Conservation (phyloP, 2,888 invertebrate species). For the Candidula unifasciata region DNA sequence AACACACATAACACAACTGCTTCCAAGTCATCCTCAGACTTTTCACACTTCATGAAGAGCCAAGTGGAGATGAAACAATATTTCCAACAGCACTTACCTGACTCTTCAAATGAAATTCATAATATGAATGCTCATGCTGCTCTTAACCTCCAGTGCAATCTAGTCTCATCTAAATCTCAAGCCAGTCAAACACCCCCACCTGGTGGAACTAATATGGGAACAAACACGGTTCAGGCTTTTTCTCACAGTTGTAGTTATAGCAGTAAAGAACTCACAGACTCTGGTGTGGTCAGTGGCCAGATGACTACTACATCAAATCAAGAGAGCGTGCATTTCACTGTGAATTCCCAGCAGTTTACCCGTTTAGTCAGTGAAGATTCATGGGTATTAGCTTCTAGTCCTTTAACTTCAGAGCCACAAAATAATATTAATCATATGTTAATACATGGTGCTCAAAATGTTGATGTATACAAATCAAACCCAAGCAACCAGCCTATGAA, state of each 20-base stretch:
- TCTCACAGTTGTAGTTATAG: conserved; percentile 16
- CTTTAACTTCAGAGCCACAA: not conserved
- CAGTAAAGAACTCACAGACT: conserved; percentile 24
- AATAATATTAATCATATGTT: not conserved
- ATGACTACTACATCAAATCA: conserved; percentile 6
- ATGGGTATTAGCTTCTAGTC: conserved; percentile 33
- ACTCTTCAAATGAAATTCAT: not conserved
- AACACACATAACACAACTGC: conserved; percentile 55
- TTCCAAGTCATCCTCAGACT: conserved; percentile 63
- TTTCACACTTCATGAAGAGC: conserved; percentile 55
- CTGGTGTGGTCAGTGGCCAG: conserved; percentile 3
- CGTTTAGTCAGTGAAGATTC: conserved; percentile 33
- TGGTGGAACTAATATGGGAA: not conserved
- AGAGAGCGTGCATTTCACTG: not conserved
- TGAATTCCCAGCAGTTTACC: not conserved
- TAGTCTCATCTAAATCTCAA: not conserved
- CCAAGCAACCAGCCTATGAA: conserved; percentile 21
- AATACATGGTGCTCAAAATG: not conserved
- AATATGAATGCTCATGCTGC: not conserved
- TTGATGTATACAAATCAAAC: conserved; percentile 36
- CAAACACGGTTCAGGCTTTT: not conserved
- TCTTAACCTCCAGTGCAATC: not conserved
- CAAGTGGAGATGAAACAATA: conserved; percentile 47
- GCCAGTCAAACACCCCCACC: not conserved
- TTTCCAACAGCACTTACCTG: conserved; percentile 37